These are phyloP conservation scores for Ptychodera flava DNA, from an alignment of 35 echinoderm and acorn worm species.

Conservation along the genomic window DNA sequence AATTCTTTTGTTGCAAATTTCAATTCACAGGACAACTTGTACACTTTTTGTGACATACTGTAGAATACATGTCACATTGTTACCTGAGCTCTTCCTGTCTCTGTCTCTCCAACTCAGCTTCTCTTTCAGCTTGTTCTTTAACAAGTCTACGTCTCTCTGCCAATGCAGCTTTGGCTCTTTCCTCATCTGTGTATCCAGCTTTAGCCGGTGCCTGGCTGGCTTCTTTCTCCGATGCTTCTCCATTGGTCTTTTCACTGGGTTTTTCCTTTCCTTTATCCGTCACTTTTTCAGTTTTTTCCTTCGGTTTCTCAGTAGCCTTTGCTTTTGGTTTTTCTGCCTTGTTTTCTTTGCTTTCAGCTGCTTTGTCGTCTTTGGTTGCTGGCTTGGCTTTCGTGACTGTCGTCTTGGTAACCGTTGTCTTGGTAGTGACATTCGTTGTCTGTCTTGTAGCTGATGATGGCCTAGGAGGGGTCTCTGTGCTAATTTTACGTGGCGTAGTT, in stretches of 20 bases:
- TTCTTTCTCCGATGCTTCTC: neutral
- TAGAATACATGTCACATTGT: too few relatives aligned
- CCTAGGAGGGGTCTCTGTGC: neutral
- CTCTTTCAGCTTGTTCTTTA: constrained; percentile 61
- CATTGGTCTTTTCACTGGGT: neutral
- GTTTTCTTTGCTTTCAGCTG: neutral
- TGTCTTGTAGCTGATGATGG: neutral
- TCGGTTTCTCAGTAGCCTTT: neutral
- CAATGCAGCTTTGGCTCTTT: constrained; percentile 56
- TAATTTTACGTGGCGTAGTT: neutral
- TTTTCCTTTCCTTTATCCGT: neutral
- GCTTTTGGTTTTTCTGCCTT: neutral
- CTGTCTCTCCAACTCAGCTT: constrained; percentile 55
- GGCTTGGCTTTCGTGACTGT: neutral
- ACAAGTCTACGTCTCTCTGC: constrained; percentile 61
- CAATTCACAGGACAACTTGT: too few relatives aligned
- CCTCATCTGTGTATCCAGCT: constrained; percentile 48
- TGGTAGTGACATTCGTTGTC: neutral
- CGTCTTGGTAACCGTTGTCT: neutral
- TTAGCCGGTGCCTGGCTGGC: constrained; percentile 3
- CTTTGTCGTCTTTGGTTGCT: neutral
- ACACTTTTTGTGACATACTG: too few relatives aligned
- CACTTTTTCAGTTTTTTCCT: neutral
- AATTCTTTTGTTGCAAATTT: too few relatives aligned
- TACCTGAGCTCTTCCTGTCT: constrained; percentile 59